phyloP scores from a whole-genome alignment of 2,797 vertebrate genomes.

The Muraenolepis orangiensis region DNA sequence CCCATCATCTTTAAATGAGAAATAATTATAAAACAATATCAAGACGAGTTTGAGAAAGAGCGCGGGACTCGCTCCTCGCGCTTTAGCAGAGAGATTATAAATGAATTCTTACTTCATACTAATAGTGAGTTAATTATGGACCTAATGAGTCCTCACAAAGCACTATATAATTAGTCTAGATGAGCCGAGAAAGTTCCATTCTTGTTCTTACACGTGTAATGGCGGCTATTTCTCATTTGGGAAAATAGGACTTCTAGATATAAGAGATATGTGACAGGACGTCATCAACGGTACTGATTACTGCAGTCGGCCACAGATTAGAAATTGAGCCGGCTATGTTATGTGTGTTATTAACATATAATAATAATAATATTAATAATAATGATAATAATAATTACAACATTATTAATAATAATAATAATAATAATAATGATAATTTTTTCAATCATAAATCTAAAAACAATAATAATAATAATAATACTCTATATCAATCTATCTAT shows the following conservation, averaged over 20 bases:
- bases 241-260: constrained; percentile 60
- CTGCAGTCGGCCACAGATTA: neutral
- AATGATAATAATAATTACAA: too few relatives aligned
- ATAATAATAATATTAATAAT: neutral
- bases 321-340: neutral
- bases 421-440: neutral
- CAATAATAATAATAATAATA: neutral
- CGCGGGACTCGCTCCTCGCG: constrained; percentile 47
- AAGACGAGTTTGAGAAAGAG: constrained; percentile 55
- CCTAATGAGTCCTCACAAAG: constrained; percentile 76
- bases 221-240: constrained; percentile 69
- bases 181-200: constrained; percentile 70
- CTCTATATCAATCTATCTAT: constrained; percentile 3
- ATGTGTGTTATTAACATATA: neutral
- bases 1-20: constrained; percentile 43
- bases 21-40: constrained; percentile 62
- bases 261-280: neutral
- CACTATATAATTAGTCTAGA: constrained; percentile 74
- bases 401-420: neutral
- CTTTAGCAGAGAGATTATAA: constrained; percentile 67
- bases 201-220: constrained; percentile 78
- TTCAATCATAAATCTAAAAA: too few relatives aligned
- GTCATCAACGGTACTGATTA: neutral
- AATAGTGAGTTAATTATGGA: constrained; percentile 78
- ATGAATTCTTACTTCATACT: constrained; percentile 70